Base-by-base conservation (phyloP, 2,113 vertebrate genomes). In the Probosciger aterrimus region DNA sequence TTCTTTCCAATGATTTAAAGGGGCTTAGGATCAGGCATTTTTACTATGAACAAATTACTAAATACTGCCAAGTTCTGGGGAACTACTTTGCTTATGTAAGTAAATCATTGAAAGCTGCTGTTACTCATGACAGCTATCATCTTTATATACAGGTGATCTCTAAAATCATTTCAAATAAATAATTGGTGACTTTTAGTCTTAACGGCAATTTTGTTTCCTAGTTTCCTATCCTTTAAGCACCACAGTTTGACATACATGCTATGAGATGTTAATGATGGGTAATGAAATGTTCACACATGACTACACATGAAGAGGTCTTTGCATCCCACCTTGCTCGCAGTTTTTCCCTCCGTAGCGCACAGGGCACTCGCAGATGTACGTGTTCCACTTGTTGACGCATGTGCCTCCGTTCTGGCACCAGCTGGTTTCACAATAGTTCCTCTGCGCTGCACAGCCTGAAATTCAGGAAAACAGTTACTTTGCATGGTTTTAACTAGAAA, bases 381-480 rank as follows among this genome's bases (percentile, higher is more conserved):
- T 99, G 97, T 98, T 98, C 99, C 99, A 99, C 95, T 98, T 98
- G 97, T 98, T 99, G 85, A 99, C 49, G 19, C 99, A 99, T 0
- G 98, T 98, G 35, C 99, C 99, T 74, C 99, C 99, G 0, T 99
- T 99, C 95, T 99, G 98, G 96, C 99, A 99, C 94, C 98, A 90
- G 30, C 89, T 96, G 20, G 70, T 97, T 1, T 97, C 97, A 9
- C 99, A 99, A 43, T 99, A 99, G 97, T 99, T 98, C 82, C 94
- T 98, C 97, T 98, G 99, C 0, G 99, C 99, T 3, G 98, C 95
- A 76, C 99, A 99, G 74, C 99, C 99, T 99, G 77, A 35, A 88
- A 94, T 80, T 70, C 28, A 90, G 50, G 18, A 88, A 62, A 70
- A 52, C 4, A 15, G 18, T 53, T 65, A 46, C 41, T 77, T 44